Evolutionary conservation across 2,113 vertebrate genomes (phyloP).

Genomic region (Sisor rabdophorus): DNA sequence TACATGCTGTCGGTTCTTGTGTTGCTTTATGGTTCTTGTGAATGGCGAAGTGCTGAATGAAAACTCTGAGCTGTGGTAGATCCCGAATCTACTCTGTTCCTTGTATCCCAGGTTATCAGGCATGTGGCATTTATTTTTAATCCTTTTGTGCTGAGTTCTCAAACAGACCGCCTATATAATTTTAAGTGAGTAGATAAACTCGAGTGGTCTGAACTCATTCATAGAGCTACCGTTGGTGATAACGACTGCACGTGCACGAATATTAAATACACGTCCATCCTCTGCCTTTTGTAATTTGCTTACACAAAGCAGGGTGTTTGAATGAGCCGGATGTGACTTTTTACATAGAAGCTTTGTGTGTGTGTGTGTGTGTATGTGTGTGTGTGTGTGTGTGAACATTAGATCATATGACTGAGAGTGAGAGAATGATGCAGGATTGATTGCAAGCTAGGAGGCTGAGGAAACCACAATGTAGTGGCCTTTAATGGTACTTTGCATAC

Average conservation of each 20-base stretch:
- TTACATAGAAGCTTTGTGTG: slow-evolving; percentile 31
- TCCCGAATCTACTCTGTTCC: background rate
- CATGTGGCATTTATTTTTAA: slow-evolving; percentile 23
- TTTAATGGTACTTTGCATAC: slow-evolving; percentile 25
- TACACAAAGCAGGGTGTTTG: slow-evolving; percentile 52
- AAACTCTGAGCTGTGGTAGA: background rate
- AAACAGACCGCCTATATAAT: background rate
- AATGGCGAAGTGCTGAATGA: background rate
- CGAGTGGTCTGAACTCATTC: slow-evolving; percentile 31
- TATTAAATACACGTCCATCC: slow-evolving; percentile 17
- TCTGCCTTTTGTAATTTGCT: slow-evolving; percentile 41
- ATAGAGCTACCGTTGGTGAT: background rate
- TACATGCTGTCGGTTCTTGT: background rate
- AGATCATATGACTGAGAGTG: slow-evolving; percentile 36
- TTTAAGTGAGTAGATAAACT: background rate
- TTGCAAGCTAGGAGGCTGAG: slow-evolving; percentile 16
- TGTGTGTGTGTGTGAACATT: background rate
- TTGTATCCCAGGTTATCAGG: slow-evolving; percentile 17
- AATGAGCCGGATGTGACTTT: slow-evolving; percentile 48
- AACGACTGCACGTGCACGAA: slow-evolving; percentile 29
- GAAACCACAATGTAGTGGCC: slow-evolving; percentile 17
- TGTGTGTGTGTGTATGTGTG: slow-evolving; percentile 14
- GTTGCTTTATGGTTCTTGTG: background rate
- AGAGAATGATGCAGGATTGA: slow-evolving; percentile 4
- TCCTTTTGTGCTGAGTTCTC: slow-evolving; percentile 1